Evolutionary conservation across 2,888 invertebrate genomes (phyloP), one percentile per base, ranked within the genome.

Genomic region (Conchocele bisecta): DNA sequence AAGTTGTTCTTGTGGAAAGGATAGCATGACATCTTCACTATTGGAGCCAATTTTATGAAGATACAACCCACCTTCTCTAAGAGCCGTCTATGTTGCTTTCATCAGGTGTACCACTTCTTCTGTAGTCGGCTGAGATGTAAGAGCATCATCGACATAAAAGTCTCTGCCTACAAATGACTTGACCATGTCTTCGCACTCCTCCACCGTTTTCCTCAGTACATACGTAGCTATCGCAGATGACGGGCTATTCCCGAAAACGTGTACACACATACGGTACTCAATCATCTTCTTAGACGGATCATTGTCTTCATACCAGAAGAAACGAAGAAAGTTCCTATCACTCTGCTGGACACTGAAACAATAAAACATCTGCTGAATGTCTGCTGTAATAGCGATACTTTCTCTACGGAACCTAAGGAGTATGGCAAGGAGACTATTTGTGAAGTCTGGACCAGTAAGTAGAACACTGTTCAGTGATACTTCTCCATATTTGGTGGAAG

Each of bases 281-380:
- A 48, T 28, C 5, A 54, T 15, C 9, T 46, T 56, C 31, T 64
- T 63, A 2, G 28, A n/a, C 15, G 54, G 48, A 41, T 68, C 54
- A 41, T 70, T 70, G 22, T 81, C 56, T 31, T 57, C 22, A 39
- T 53, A 72, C 73, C 79, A 79, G 11, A 81, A 44, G 53, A 81
- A 79, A 7, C 70, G 24, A 5, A 76, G 39, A 46, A 31, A 74
- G 53, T 74, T 50, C 17, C 63, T 35, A 26, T 76, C 59, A 15
- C 59, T 31, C 33, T 57, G 63, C 11, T 48, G 13, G 1, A 80
- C 80, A 11, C 20, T 13, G 44, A 80, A 74, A 3, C 41, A 48
- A 37, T 61, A 61, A 35, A 80, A 80, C 77, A 80, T 80, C 29
- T 66, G 77, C 29, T 78, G 39, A 20, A 80, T 58, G 48, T 79